Percentiles rank a stretch among this genome's conserved stretches.
phyloP scores from a whole-genome alignment of 2,113 vertebrate genomes.

The Octodon degus region DNA sequence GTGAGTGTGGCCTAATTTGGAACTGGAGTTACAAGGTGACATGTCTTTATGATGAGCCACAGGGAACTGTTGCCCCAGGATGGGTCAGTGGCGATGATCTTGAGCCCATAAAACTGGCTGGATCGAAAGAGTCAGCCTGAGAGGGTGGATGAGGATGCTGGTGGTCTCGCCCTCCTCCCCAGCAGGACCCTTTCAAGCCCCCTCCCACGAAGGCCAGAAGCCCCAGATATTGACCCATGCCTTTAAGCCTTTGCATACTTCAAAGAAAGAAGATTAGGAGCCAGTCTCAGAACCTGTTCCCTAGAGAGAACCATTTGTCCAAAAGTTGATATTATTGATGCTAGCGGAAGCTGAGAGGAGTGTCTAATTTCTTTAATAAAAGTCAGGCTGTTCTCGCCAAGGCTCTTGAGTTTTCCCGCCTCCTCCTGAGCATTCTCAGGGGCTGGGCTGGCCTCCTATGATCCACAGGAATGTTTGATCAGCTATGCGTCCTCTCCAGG shows the following conservation, averaged over 20 bases:
- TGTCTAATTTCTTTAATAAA: slow-evolving; percentile 83
- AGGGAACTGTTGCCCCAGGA: fast-evolving
- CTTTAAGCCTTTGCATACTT: slow-evolving; percentile 87
- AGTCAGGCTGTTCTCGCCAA: slow-evolving; percentile 75
- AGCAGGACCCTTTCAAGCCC: slow-evolving; percentile 54
- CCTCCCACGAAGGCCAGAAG: slow-evolving; percentile 80
- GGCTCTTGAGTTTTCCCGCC: slow-evolving; percentile 76
- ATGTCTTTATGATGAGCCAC: neutral
- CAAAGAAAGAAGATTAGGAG: slow-evolving; percentile 88
- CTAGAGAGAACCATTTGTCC: slow-evolving; percentile 84
- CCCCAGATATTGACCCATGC: slow-evolving; percentile 83
- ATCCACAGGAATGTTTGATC: slow-evolving; percentile 83
- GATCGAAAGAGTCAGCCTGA: neutral
- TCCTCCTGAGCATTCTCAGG: slow-evolving; percentile 67
- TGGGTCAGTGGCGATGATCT: neutral
- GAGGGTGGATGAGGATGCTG: neutral
- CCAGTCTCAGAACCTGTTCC: slow-evolving; percentile 83
- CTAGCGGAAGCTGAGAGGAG: slow-evolving; percentile 73
- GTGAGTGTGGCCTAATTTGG: fast-evolving
- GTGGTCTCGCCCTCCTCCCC: slow-evolving; percentile 50
- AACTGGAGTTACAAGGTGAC: fast-evolving
- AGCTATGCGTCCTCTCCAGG: slow-evolving; percentile 78
- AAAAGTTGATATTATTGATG: slow-evolving; percentile 87
- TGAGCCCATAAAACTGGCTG: neutral
- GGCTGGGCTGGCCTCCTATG: slow-evolving; percentile 66